phyloP scores from a whole-genome alignment of 2,113 vertebrate genomes.

The Halichoeres trimaculatus region DNA sequence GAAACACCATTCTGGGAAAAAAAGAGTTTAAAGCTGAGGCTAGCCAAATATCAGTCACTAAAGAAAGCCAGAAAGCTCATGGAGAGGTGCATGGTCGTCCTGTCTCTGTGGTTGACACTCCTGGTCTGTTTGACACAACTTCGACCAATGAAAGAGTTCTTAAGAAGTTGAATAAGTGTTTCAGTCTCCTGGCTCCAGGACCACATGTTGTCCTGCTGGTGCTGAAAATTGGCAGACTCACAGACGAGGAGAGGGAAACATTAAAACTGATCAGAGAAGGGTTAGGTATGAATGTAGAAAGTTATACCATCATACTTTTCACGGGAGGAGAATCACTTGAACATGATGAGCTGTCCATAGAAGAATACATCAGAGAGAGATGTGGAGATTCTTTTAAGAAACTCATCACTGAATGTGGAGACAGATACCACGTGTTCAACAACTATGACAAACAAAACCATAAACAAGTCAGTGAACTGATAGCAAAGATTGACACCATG shows the following conservation, averaged over 20 bases:
- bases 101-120: conserved; percentile 39
- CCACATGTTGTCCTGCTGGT: conserved; percentile 57
- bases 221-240: conserved; percentile 13
- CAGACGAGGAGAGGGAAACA: conserved; percentile 33
- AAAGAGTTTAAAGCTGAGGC: not conserved
- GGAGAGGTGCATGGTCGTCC: not conserved
- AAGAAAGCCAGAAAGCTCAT: conserved; percentile 1
- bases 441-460: not conserved
- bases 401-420: conserved; percentile 13
- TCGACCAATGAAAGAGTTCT: not conserved
- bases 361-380: not conserved
- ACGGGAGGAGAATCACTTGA: conserved; percentile 22
- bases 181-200: conserved; percentile 31
- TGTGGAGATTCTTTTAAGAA: not conserved
- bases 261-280: conserved; percentile 28
- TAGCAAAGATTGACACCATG: conserved; percentile 32
- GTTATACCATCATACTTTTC: conserved; percentile 43
- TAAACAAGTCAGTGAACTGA: conserved; percentile 35
- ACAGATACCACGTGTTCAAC: conserved; percentile 40
- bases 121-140: conserved; percentile 16
- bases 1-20: conserved; percentile 31
- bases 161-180: conserved; percentile 31
- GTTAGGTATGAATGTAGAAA: conserved; percentile 29
- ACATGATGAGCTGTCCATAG: fast-evolving
- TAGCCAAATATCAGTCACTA: conserved; percentile 13